Percentiles rank a stretch among this genome's conserved stretches.
Conservation (phyloP, 2,797 vertebrate species). For the Prunella strophiata region DNA sequence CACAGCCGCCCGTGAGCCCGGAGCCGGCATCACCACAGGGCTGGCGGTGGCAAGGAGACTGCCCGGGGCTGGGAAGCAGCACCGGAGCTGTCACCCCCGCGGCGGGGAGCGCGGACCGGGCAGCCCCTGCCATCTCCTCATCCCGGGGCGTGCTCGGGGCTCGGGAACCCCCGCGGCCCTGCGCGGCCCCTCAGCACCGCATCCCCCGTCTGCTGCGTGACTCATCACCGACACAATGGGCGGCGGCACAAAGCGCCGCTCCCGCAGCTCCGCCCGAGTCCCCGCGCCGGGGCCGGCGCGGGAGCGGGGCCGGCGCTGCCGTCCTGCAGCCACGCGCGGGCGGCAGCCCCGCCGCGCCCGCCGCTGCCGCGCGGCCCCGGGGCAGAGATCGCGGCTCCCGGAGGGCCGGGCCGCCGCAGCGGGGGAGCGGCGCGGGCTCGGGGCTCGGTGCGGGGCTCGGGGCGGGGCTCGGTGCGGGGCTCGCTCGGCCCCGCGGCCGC, state of each 20-base stretch:
- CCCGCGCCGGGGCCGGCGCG: background rate
- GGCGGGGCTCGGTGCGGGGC: no score
- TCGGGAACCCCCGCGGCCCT: background rate
- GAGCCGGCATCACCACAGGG: background rate
- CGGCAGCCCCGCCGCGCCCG: no score
- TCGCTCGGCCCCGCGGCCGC: no score
- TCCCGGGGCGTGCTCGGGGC: accelerated
- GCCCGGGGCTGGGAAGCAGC: background rate
- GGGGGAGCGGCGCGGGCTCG: background rate
- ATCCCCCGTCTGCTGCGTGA: constrained; percentile 22
- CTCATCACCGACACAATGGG: constrained; percentile 17
- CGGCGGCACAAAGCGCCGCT: background rate
- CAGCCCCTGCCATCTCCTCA: background rate
- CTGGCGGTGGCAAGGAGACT: background rate
- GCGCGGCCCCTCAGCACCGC: background rate
- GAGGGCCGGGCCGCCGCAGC: background rate
- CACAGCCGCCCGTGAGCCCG: no score
- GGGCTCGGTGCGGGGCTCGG: background rate
- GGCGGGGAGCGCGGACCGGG: background rate
- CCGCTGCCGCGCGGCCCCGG: no score
- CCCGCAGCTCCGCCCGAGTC: background rate
- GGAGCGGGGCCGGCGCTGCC: background rate
- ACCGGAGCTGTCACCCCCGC: background rate
- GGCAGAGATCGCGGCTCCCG: no score
- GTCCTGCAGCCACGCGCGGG: background rate